Base-by-base conservation (phyloP, 2,888 invertebrate genomes). In the Steinernema scapterisci region DNA sequence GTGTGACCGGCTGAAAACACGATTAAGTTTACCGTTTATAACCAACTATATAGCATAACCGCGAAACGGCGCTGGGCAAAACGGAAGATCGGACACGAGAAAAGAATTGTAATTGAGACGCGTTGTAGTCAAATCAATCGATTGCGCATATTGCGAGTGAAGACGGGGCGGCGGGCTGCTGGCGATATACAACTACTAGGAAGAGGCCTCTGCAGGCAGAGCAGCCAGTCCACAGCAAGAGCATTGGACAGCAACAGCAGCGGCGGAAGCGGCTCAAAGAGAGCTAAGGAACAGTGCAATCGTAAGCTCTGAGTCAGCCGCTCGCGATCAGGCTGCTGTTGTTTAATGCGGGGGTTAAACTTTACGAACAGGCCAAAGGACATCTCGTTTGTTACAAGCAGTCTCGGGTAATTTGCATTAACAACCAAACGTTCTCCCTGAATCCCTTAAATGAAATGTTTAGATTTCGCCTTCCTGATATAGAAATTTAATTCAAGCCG, bases 171-270 rank as follows among this genome's bases (percentile, higher is more conserved):
- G 63, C 63, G 63, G 63, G 31, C 63, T 27, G 63, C 63, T 25
- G 63, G 31, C 63, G 63, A 63, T 63, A 38, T 63, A 63, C 63
- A 63, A 63, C 63, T 25, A 63, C 63, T 63, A 13, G 25, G 31
- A 63, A 31, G 25, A 23, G 63, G 38, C 31, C 25, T 38, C 16
- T 31, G 63, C 63, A 63, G 11, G 27, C 63, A 63, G 19, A n/a
- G 48, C 48, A 48, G 48, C 13, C 16, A 19, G n/a, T 48, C n/a
- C 19, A 48, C 48, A 19, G 16, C 16, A 16, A 13, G 6, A 48
- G 48, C 38, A 38, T 38, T 38, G 38, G 38, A 38, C 38, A 38
- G 38, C 38, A 38, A 9, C 38, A 3, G 38, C 38, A 9, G 38
- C 38, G 38, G 38, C 38, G 38, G 5, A 38, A 38, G 38, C 38